Evolutionary conservation across 1,140 invertebrate genomes (phyloP).

Genomic region (Lepidurus couesii): DNA sequence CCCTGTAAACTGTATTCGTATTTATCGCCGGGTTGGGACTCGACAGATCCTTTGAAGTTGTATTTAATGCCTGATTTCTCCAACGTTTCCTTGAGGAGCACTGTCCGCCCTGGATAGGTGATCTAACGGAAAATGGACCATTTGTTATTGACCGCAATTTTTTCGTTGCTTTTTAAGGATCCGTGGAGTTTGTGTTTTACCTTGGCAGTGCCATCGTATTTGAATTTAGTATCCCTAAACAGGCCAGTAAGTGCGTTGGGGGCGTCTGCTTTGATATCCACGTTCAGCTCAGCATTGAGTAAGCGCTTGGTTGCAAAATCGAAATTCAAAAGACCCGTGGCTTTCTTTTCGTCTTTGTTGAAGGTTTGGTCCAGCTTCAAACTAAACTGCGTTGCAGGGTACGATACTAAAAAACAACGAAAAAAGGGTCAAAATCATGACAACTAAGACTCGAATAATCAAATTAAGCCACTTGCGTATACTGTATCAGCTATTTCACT

Average conservation of each 20-base stretch:
- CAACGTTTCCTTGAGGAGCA: conserved; percentile 24
- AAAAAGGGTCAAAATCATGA: not conserved
- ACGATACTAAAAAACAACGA: conserved; percentile 28
- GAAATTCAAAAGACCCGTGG: not conserved
- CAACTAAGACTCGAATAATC: not conserved
- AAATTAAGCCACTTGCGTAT: too few relatives aligned
- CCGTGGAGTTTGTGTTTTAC: conserved; percentile 21
- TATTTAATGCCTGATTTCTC: conserved; percentile 31
- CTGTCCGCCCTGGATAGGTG: conserved; percentile 29
- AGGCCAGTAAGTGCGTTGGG: conserved; percentile 23
- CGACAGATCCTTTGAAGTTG: conserved; percentile 42
- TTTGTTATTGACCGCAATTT: not conserved
- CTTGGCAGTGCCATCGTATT: conserved; percentile 33
- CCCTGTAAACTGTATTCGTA: conserved; percentile 56
- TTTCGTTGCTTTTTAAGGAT: conserved; percentile 14
- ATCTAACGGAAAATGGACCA: conserved; percentile 20
- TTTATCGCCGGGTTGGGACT: conserved; percentile 56
- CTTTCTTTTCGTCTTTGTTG: conserved; percentile 29
- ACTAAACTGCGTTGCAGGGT: conserved; percentile 28
- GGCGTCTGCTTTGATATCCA: conserved; percentile 22
- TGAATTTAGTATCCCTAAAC: conserved; percentile 27
- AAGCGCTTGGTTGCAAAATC: conserved; percentile 16
- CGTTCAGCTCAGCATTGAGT: conserved; percentile 3
- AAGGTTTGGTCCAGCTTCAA: conserved; percentile 31
- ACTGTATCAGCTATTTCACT: too few relatives aligned